phyloP scores from a whole-genome alignment of 2,797 vertebrate species.

The Gadopsis marmoratus region DNA sequence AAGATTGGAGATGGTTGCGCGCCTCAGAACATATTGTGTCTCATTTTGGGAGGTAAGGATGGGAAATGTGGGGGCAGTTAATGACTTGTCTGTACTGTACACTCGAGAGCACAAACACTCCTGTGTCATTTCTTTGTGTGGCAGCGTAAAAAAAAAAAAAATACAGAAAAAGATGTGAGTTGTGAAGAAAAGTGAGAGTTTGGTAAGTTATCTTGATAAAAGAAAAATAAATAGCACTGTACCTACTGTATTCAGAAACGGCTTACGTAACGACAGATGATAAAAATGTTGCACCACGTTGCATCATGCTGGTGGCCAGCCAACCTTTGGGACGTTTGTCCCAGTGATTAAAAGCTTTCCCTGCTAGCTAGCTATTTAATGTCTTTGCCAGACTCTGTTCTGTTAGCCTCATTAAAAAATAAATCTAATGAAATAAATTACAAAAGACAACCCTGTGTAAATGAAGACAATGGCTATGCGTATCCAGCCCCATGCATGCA shows the following conservation, averaged over 20 bases:
- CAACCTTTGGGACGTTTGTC: slow-evolving; percentile 65
- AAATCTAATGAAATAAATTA: slow-evolving; percentile 32
- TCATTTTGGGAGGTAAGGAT: slow-evolving; percentile 44
- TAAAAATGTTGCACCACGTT: slow-evolving; percentile 69
- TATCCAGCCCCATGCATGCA: neutral
- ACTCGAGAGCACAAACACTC: neutral
- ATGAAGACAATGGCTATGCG: slow-evolving; percentile 3
- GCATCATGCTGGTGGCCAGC: slow-evolving; percentile 69
- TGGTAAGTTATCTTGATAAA: slow-evolving; percentile 25
- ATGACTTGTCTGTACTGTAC: slow-evolving; percentile 41
- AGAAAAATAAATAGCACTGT: slow-evolving; percentile 30
- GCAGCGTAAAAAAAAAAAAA: neutral
- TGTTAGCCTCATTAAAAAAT: slow-evolving; percentile 57
- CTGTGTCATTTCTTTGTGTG: neutral
- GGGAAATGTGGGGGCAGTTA: slow-evolving; percentile 49
- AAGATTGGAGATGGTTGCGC: slow-evolving; percentile 21
- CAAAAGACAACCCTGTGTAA: slow-evolving; percentile 17
- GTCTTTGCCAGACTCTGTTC: slow-evolving; percentile 33
- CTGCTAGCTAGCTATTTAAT: slow-evolving; percentile 36
- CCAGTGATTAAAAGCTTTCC: slow-evolving; percentile 56
- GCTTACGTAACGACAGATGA: slow-evolving; percentile 60
- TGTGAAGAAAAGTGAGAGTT: slow-evolving; percentile 12
- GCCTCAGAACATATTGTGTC: slow-evolving; percentile 22
- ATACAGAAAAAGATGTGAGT: neutral
- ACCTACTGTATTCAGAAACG: slow-evolving; percentile 41